Evolutionary conservation across 2,797 vertebrate species (phyloP).

Genomic region (Knipowitschia caucasica): DNA sequence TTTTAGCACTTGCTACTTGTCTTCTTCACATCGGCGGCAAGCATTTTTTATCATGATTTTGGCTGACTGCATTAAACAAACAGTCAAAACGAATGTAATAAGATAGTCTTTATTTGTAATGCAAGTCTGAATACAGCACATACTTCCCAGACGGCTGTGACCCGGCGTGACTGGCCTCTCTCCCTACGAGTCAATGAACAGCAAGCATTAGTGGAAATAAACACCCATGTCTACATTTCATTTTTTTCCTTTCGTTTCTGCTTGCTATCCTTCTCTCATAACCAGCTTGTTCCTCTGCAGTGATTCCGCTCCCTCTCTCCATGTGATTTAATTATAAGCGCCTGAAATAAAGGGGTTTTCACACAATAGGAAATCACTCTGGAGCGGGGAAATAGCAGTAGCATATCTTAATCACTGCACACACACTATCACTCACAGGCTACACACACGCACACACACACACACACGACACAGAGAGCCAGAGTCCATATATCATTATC

Average conservation of each 20-base stretch:
- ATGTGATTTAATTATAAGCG: conserved; percentile 56
- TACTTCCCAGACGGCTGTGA: too few relatives aligned
- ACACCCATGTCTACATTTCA: conserved; percentile 19
- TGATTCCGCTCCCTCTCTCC: conserved; percentile 28
- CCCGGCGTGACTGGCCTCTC: too few relatives aligned
- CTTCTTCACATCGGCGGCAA: too few relatives aligned
- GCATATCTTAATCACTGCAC: conserved; percentile 48
- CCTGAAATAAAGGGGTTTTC: conserved; percentile 49
- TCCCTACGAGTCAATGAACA: conserved; percentile 43
- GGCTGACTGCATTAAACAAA: too few relatives aligned
- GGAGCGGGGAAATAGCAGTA: conserved; percentile 49
- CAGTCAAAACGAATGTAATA: too few relatives aligned
- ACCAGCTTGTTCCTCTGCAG: conserved; percentile 19
- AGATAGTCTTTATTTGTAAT: too few relatives aligned
- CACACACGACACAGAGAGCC: conserved; percentile 19
- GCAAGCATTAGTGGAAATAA: conserved; percentile 47
- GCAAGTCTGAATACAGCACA: too few relatives aligned
- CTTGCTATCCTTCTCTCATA: conserved; percentile 19
- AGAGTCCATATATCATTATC: conserved; percentile 54
- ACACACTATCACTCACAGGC: conserved; percentile 25
- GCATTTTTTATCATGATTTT: too few relatives aligned
- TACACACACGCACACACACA: conserved; percentile 36
- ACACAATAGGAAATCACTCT: conserved; percentile 48
- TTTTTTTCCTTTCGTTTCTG: background rate
- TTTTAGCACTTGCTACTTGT: too few relatives aligned